These are phyloP conservation scores for Drosophila multiciliata DNA, from an alignment of 2,888 invertebrate species.

Conservation along the genomic window DNA sequence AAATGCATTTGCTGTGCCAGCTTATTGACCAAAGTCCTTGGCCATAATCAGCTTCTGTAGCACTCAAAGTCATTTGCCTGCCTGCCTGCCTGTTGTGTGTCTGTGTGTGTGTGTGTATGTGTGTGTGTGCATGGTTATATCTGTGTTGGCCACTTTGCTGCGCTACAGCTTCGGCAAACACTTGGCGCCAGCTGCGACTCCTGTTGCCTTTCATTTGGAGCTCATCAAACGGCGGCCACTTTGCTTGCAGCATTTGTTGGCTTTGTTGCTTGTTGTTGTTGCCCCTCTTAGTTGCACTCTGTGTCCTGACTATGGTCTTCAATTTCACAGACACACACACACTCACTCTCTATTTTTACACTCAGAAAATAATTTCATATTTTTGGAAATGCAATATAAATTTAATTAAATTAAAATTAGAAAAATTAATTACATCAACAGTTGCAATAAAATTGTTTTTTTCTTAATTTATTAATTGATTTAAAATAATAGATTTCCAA, in stretches of 20 bases:
- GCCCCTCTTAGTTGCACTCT: slow-evolving; percentile 1
- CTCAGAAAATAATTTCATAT: not conserved
- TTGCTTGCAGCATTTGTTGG: slow-evolving; percentile 45
- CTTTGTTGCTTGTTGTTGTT: slow-evolving; percentile 1
- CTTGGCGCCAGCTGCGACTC: slow-evolving; percentile 57
- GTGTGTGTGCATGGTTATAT: slow-evolving; percentile 7
- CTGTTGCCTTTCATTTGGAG: slow-evolving; percentile 62
- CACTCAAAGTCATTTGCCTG: slow-evolving; percentile 71
- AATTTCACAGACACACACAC: not conserved
- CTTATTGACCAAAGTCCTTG: slow-evolving; percentile 65
- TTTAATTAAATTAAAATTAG: not conserved
- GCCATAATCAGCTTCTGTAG: slow-evolving; percentile 69
- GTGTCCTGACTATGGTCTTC: not conserved
- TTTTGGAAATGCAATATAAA: not conserved
- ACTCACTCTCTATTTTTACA: not conserved
- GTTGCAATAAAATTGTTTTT: not conserved
- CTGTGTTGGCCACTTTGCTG: slow-evolving; percentile 61
- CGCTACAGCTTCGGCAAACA: slow-evolving; percentile 62
- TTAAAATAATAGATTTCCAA: too few species aligned
- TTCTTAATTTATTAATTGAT: not conserved
- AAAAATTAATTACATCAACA: too few species aligned
- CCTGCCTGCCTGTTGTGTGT: slow-evolving; percentile 2
- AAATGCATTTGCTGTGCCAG: slow-evolving; percentile 53
- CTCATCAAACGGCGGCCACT: slow-evolving; percentile 55
- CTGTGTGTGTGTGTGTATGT: not conserved